These are phyloP conservation scores for Eristalinus sepulchralis DNA, from an alignment of 2,888 invertebrate species.

Conservation along the genomic window DNA sequence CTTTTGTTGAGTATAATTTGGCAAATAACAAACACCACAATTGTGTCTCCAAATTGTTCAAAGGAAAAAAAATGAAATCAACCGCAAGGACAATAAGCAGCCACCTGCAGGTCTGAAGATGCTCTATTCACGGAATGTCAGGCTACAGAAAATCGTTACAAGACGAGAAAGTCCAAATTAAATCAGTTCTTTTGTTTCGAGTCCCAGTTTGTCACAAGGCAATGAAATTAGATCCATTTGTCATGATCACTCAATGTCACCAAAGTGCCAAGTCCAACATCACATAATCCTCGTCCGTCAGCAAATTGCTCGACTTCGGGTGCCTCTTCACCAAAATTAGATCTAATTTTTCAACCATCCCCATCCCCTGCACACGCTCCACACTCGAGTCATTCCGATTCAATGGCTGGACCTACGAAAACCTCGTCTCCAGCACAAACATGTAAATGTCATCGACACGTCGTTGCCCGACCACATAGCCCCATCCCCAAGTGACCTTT, in stretches of 20 bases:
- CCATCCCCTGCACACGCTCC: neutral
- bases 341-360: neutral
- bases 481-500: neutral
- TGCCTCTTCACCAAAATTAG: neutral
- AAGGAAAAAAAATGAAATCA: too few relatives aligned
- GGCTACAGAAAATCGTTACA: too few relatives aligned
- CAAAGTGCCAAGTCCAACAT: neutral
- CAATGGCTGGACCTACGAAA: neutral
- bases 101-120: too few relatives aligned
- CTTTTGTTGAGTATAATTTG: too few relatives aligned
- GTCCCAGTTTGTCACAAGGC: too few relatives aligned
- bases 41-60: too few relatives aligned
- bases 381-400: neutral
- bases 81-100: too few relatives aligned
- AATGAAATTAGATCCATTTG: neutral
- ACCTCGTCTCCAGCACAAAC: neutral
- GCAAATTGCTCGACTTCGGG: neutral
- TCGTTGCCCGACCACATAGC: neutral
- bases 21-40: too few relatives aligned
- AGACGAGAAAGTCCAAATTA: too few relatives aligned
- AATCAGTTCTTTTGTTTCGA: too few relatives aligned
- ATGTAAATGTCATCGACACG: neutral
- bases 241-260: neutral
- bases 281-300: neutral
- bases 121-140: too few relatives aligned